Conservation (phyloP, 2,113 vertebrate genomes). For the Eurypyga helias region DNA sequence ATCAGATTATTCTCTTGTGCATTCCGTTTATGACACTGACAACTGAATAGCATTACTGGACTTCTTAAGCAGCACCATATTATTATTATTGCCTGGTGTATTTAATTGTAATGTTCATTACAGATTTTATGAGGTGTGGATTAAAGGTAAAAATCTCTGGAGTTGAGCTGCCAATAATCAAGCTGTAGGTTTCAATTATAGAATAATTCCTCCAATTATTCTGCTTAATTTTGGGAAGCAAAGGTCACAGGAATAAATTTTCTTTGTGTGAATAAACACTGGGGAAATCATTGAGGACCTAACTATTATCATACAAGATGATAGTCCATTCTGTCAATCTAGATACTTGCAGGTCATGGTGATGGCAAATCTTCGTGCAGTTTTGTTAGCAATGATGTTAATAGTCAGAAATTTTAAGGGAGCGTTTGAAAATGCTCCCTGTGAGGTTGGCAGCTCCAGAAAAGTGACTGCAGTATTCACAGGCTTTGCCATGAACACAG, state of each 20-base stretch:
- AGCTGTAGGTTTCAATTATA: conserved; percentile 59
- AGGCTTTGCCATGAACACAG: not conserved
- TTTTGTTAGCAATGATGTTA: not conserved
- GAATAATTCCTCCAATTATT: conserved; percentile 58
- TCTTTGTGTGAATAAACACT: conserved; percentile 37
- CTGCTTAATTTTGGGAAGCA: conserved; percentile 62
- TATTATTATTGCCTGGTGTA: conserved; percentile 26
- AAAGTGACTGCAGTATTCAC: not conserved
- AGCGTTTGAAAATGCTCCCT: not conserved
- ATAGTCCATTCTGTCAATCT: not conserved
- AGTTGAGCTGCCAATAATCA: conserved; percentile 41
- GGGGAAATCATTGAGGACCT: conserved; percentile 17
- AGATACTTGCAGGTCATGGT: not conserved
- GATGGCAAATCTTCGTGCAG: not conserved
- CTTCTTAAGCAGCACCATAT: not conserved
- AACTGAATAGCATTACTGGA: conserved; percentile 4
- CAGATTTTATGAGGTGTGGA: conserved; percentile 51
- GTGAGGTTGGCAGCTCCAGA: not conserved
- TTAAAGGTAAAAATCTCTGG: conserved; percentile 64
- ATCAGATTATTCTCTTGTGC: conserved; percentile 38
- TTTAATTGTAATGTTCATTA: conserved; percentile 59
- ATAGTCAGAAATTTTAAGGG: not conserved
- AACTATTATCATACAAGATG: not conserved
- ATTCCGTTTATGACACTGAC: conserved; percentile 31
- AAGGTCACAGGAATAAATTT: conserved; percentile 49